Conservation (phyloP, 2,113 vertebrate species). For the Numenius arquata region DNA sequence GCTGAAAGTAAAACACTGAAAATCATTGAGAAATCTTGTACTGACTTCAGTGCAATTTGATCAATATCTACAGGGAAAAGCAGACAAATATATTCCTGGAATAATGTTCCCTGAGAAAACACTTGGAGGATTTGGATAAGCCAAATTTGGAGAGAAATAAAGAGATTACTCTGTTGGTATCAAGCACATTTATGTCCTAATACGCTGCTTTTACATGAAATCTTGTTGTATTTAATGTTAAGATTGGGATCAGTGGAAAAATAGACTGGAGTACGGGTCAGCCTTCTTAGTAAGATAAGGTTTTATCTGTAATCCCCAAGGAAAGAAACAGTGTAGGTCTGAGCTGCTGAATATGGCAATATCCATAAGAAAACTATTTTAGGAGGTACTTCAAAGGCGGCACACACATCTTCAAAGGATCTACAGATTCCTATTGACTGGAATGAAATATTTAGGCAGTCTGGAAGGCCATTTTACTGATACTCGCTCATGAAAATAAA, state of each 20-base stretch:
- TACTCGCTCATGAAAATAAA: conserved; percentile 1
- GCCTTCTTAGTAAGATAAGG: neutral
- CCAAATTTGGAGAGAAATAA: conserved; percentile 6
- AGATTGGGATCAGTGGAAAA: conserved; percentile 1
- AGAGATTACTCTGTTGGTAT: neutral
- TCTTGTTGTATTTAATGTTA: neutral
- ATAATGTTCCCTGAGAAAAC: neutral
- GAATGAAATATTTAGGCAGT: neutral
- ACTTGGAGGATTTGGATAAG: neutral
- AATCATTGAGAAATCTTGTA: neutral
- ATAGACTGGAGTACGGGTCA: neutral
- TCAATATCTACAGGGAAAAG: neutral
- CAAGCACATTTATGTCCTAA: neutral
- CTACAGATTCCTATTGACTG: neutral
- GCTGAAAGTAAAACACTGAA: neutral
- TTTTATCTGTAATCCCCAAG: neutral
- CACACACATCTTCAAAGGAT: neutral
- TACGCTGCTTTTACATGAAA: neutral
- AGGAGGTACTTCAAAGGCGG: neutral
- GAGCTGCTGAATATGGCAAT: conserved; percentile 16
- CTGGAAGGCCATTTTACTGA: neutral
- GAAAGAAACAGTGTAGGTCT: neutral
- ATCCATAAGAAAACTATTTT: conserved; percentile 4
- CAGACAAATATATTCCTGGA: neutral
- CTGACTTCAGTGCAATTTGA: neutral